phyloP scores from a whole-genome alignment of 2,797 vertebrate species.

The Rousettus madagascariensis region DNA sequence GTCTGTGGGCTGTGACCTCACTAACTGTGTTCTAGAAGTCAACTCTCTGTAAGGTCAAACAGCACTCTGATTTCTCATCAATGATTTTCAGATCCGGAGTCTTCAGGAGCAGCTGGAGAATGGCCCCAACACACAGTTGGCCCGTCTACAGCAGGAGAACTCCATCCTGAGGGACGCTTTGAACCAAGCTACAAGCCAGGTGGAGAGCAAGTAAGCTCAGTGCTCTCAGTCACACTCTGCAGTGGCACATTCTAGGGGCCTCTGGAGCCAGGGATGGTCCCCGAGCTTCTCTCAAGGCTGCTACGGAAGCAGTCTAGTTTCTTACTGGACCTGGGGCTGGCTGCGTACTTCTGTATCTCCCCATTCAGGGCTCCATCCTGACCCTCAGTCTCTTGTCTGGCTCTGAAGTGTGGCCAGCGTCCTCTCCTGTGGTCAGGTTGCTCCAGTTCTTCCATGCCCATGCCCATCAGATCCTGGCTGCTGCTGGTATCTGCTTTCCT shows the following conservation, averaged over 20 bases:
- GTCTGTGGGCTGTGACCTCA: background rate
- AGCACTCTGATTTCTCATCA: background rate
- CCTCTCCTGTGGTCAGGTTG: background rate
- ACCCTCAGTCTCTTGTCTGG: background rate
- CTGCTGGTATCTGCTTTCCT: background rate
- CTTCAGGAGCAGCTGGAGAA: slow-evolving; percentile 97
- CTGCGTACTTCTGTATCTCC: background rate
- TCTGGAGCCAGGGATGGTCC: background rate
- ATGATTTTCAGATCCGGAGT: slow-evolving; percentile 85
- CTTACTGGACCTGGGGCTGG: background rate
- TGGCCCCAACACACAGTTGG: slow-evolving; percentile 94
- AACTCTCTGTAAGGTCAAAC: background rate
- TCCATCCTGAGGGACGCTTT: slow-evolving; percentile 96
- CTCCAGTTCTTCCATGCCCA: background rate
- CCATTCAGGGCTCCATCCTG: rapidly evolving
- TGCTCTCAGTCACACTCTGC: rapidly evolving
- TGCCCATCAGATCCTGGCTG: background rate
- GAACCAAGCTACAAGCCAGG: slow-evolving; percentile 97
- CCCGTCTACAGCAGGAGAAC: slow-evolving; percentile 97
- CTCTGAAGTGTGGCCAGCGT: no score
- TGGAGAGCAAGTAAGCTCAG: slow-evolving; percentile 95
- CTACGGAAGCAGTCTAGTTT: background rate
- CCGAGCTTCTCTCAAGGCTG: background rate
- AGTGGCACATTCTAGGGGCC: rapidly evolving
- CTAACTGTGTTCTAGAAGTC: background rate